Evolutionary conservation across 2,113 vertebrate genomes (phyloP).

Genomic region (Phodopus roborovskii): DNA sequence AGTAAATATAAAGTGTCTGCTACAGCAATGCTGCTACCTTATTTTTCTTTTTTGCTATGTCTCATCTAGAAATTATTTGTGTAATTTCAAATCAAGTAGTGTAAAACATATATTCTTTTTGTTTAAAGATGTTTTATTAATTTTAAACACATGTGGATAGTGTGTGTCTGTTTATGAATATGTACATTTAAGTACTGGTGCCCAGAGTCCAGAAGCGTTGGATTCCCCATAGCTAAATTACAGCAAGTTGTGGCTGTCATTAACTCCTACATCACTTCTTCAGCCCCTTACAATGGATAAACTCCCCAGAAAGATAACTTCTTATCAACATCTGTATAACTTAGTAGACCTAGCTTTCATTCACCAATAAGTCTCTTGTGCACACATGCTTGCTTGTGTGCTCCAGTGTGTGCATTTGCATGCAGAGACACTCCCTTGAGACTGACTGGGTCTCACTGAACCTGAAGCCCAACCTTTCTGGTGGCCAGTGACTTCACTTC

Average conservation of each 20-base stretch:
- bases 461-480: neutral
- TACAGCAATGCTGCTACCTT: neutral
- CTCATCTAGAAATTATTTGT: neutral
- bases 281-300: neutral
- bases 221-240: neutral
- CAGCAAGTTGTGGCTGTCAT: neutral
- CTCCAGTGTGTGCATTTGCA: neutral
- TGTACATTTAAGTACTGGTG: neutral
- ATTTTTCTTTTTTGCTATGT: neutral
- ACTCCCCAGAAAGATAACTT: constrained; percentile 8
- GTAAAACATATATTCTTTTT: neutral
- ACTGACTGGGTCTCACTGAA: neutral
- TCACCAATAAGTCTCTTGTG: neutral
- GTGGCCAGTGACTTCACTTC: neutral
- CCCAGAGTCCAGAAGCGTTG: neutral
- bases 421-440: neutral
- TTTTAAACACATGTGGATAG: neutral
- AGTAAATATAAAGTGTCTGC: neutral
- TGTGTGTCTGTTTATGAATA: too few species aligned
- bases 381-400: neutral
- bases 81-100: neutral
- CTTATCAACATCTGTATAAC: neutral
- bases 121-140: neutral
- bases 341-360: neutral
- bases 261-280: neutral